These are phyloP conservation scores for Plebejus melissa DNA, from an alignment of 2,888 invertebrate genomes.

Conservation along the genomic window DNA sequence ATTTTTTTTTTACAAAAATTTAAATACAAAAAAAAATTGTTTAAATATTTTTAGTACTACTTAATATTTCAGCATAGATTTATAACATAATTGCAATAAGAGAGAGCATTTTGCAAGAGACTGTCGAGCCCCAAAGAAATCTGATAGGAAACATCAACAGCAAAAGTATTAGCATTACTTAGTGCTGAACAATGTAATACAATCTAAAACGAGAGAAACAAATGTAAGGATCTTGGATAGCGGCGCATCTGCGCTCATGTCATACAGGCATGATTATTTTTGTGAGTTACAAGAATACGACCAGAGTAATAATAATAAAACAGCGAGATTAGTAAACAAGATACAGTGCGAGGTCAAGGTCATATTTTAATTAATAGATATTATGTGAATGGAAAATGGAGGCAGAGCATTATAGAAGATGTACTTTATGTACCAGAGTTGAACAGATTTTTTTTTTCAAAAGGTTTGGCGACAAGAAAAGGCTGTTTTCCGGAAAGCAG, in stretches of 20 bases:
- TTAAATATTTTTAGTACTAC: too few relatives aligned
- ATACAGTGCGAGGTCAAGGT: too few relatives aligned
- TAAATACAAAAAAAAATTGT: too few relatives aligned
- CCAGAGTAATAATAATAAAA: neutral
- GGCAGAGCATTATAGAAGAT: slow-evolving; percentile 9
- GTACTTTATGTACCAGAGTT: slow-evolving; percentile 34
- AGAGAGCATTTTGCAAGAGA: slow-evolving; percentile 16
- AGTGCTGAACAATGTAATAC: slow-evolving; percentile 29
- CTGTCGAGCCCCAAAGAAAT: slow-evolving; percentile 22
- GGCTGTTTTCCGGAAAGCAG: neutral
- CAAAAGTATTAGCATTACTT: slow-evolving; percentile 37
- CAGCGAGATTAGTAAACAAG: too few relatives aligned
- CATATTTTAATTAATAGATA: neutral
- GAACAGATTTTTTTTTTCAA: slow-evolving; percentile 32
- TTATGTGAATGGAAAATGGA: neutral
- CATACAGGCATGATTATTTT: slow-evolving; percentile 36
- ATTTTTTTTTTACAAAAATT: too few relatives aligned
- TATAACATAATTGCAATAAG: slow-evolving; percentile 12
- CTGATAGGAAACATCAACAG: neutral
- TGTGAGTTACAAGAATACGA: slow-evolving; percentile 27
- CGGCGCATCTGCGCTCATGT: slow-evolving; percentile 40
- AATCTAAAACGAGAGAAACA: slow-evolving; percentile 25
- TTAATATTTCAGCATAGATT: neutral
- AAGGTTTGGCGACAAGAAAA: slow-evolving; percentile 28
- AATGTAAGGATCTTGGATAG: slow-evolving; percentile 39